These are phyloP conservation scores for Burhinus oedicnemus DNA, from an alignment of 2,113 vertebrate genomes.

Conservation along the genomic window DNA sequence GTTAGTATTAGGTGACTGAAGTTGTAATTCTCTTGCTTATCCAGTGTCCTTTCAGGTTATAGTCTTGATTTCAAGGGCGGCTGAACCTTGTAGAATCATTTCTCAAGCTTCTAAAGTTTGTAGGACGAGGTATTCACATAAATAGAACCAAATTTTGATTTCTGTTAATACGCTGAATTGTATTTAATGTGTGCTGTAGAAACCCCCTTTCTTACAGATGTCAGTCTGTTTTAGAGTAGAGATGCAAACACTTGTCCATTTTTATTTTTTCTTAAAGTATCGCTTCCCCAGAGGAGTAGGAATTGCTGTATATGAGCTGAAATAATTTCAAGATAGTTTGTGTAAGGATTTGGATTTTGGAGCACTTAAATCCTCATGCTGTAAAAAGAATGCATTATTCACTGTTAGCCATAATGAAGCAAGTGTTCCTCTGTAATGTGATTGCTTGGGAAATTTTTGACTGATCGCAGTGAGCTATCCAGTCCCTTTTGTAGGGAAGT, in stretches of 20 bases:
- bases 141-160: not conserved
- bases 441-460: slow-evolving; percentile 41
- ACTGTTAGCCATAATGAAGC: not conserved
- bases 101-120: not conserved
- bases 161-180: not conserved
- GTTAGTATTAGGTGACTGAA: not conserved
- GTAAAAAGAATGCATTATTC: slow-evolving; percentile 7
- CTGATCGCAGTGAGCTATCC: not conserved
- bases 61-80: not conserved
- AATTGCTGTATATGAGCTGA: not conserved
- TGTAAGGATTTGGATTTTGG: not conserved
- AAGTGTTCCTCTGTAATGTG: slow-evolving; percentile 5
- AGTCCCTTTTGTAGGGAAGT: not conserved
- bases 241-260: not conserved
- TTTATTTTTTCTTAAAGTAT: not conserved
- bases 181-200: not conserved
- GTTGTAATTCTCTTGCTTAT: not conserved
- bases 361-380: not conserved
- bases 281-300: not conserved
- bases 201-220: not conserved
- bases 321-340: not conserved
- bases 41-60: not conserved
- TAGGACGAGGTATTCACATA: not conserved
- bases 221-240: not conserved
- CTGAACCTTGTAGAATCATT: not conserved